Base-by-base conservation (phyloP, 2,888 invertebrate genomes). In the Cheilosia pagana region DNA sequence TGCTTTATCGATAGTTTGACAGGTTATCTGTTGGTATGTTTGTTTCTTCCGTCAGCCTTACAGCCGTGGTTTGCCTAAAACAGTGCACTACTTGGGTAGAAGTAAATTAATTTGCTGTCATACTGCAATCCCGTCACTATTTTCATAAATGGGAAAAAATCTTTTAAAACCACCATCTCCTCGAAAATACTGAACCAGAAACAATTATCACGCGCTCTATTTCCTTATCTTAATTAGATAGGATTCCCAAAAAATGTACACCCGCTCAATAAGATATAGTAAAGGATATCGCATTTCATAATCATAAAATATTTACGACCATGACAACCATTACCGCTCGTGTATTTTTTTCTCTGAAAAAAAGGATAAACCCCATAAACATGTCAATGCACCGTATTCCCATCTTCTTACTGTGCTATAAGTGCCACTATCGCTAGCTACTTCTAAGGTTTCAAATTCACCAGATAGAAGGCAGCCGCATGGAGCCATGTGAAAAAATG, bases 221-320 rank as follows among this genome's bases (percentile, higher is more conserved):
- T 6, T 50, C 14, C 7, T 39, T 59, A 71, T 71, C 50, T 48
- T 16, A n/a, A 16, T 5, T 8, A 71, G 71, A 71, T 71, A 71
- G 52, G 41, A 60, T 8, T 60, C n/a, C n/a, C n/a, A 5, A 41
- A 59, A 60, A 41, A 28, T 19, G 14, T 50, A 59, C 60, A 19
- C 50, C 19, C n/a, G 16, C 16, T 45, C 19, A 6, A 23, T 45
- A n/a, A 63, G 43, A 63, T 31, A 63, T 31, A 28, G 31, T 14
- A 39, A 55, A 70, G n/a, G 55, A 76, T 77, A 77, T 77, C 77
- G 50, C 5, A 63, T 78, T 48, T 55, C 78, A 71, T 63, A 41
- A 12, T 19, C 71, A 78, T 71, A 71, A 78, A 78, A 78, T 68
- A 71, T 78, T 78, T 78, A 78, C n/a, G 78, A 60, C 50, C 71